Evolutionary conservation across 2,113 vertebrate genomes (phyloP).

Genomic region (Scolopax mira): DNA sequence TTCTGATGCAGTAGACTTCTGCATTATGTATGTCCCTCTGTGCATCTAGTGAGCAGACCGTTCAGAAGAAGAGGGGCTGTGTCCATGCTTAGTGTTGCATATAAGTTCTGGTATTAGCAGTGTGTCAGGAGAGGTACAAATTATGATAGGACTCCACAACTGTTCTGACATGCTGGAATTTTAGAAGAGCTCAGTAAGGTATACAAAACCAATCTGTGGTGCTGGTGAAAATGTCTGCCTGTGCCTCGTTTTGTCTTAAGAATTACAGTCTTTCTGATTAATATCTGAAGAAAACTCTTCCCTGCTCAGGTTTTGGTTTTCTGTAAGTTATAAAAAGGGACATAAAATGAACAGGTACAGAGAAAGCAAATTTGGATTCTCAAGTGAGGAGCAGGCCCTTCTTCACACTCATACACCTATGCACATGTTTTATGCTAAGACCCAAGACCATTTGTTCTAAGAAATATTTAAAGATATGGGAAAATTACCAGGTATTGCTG

Average conservation of each 20-base stretch:
- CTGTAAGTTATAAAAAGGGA: neutral
- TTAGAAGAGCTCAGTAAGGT: neutral
- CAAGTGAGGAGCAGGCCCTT: neutral
- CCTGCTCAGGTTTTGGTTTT: neutral
- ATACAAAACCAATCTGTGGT: neutral
- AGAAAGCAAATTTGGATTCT: neutral
- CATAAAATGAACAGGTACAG: neutral
- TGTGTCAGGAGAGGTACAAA: neutral
- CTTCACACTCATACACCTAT: neutral
- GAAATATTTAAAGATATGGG: slow-evolving; percentile 85
- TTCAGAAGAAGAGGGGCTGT: neutral
- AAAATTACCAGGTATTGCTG: slow-evolving; percentile 78
- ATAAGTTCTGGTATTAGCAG: neutral
- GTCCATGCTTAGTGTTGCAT: neutral
- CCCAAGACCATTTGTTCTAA: slow-evolving; percentile 82
- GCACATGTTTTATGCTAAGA: neutral
- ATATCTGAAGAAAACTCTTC: neutral
- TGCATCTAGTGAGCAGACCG: neutral
- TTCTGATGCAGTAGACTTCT: neutral
- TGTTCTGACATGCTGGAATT: neutral
- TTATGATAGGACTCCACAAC: neutral
- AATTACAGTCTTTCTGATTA: neutral
- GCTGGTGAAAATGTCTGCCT: neutral
- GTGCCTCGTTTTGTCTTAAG: neutral
- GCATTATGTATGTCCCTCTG: neutral